phyloP scores from a whole-genome alignment of 2,888 invertebrate genomes.

The Nomada goodeniana region DNA sequence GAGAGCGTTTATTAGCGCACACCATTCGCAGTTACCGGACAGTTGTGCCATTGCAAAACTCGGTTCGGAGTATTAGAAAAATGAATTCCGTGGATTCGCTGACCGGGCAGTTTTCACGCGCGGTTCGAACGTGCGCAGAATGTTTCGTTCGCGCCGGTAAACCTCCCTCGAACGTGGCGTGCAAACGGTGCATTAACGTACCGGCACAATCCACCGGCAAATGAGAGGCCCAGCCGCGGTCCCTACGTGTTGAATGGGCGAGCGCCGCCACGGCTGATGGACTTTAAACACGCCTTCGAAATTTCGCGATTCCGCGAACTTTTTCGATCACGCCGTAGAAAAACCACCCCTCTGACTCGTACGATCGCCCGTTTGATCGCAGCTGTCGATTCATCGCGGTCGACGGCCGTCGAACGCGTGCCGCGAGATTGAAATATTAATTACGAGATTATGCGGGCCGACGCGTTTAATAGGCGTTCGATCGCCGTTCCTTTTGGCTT shows the following conservation, averaged over 20 bases:
- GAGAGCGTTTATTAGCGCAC: neutral
- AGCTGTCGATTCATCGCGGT: neutral
- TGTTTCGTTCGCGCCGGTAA: slow-evolving; percentile 79
- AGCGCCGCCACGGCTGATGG: slow-evolving; percentile 77
- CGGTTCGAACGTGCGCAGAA: slow-evolving; percentile 62
- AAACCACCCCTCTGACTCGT: neutral
- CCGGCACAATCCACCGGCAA: slow-evolving; percentile 81
- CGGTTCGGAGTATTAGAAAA: neutral
- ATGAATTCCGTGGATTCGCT: slow-evolving; percentile 34
- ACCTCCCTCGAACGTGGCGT: slow-evolving; percentile 73
- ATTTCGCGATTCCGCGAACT: slow-evolving; percentile 81
- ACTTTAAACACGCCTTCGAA: slow-evolving; percentile 81
- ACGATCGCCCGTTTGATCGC: slow-evolving; percentile 5
- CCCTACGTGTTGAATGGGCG: slow-evolving; percentile 77
- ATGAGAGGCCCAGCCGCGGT: slow-evolving; percentile 76
- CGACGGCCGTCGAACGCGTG: slow-evolving; percentile 20
- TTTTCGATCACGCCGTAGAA: slow-evolving; percentile 55
- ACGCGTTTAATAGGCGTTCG: slow-evolving; percentile 13
- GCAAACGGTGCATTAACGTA: slow-evolving; percentile 62
- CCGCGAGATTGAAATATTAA: slow-evolving; percentile 42
- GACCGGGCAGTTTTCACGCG: slow-evolving; percentile 53
- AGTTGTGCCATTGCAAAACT: neutral
- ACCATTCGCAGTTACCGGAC: neutral
- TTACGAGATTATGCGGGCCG: slow-evolving; percentile 27
- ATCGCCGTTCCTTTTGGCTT: neutral